Evolutionary conservation across 1,140 invertebrate genomes (phyloP).

Genomic region (Diachasmimorpha longicaudata): DNA sequence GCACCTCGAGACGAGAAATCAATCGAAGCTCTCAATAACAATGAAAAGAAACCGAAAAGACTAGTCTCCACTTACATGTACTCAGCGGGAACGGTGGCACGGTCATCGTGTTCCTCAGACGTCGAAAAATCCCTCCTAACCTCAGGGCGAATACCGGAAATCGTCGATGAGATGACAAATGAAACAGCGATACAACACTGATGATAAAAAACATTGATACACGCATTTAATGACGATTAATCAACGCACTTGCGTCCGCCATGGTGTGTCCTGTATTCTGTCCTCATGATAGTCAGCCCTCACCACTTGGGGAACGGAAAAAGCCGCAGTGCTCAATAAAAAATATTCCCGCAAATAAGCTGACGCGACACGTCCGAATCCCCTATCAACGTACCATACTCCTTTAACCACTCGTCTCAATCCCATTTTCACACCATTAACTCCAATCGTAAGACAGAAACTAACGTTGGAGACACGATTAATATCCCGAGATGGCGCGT

Average conservation of each 20-base stretch:
- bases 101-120: background rate
- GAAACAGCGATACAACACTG: no score
- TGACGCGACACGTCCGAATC: background rate
- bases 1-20: no score
- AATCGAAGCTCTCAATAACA: no score
- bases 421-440: background rate
- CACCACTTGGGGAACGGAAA: no score
- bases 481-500: background rate
- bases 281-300: no score
- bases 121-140: background rate
- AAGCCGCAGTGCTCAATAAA: no score
- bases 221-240: no score
- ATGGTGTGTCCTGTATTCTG: no score
- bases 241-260: no score
- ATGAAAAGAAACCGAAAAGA: no score
- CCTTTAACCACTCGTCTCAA: background rate
- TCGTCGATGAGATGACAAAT: background rate
- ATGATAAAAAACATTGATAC: no score
- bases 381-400: background rate
- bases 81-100: background rate
- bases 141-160: background rate
- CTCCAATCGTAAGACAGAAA: background rate
- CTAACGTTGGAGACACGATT: background rate
- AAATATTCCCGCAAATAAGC: background rate
- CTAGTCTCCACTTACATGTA: background rate